Evolutionary conservation across 2,113 vertebrate species (phyloP), one percentile per base, ranked within the genome.

Genomic region (Coregonus clupeaformis): DNA sequence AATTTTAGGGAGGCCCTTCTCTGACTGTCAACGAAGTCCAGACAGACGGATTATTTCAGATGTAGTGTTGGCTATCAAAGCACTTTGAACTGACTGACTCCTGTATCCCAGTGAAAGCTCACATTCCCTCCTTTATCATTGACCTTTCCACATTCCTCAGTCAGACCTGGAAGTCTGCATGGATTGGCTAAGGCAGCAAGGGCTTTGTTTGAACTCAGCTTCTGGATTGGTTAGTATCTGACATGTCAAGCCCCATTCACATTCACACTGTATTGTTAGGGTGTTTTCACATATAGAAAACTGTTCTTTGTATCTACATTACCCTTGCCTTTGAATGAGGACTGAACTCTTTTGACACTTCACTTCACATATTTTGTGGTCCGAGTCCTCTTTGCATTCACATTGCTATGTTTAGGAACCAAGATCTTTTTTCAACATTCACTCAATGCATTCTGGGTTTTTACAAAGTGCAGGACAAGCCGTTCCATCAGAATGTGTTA

Each of bases 121-220:
- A 60, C 57, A 60, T 24, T 60, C 57, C 57, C n/a, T 60, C 52
- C 45, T 79, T 87, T 84, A 88, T 86, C 80, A 49, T 76, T 86
- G 86, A 89, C 88, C 85, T 88, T 83, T 86, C 84, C 79, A 86
- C 89, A 88, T 91, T 90, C 91, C 87, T 78, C 75, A 81, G 84
- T 75, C 84, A 82, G 85, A 78, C 59, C 68, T 86, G 84, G 74
- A 84, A 76, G 77, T 84, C 9, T 2, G 22, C 78, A 22, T 73
- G 82, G 24, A 91, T 91, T 90, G 90, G 89, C 86, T 80, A 72
- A 30, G 29, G 25, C 78, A 49, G 73, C 52, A 76, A 67, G 0
- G 71, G 83, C 89, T 89, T 89, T 90, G 87, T 91, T 90, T 88
- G 84, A 91, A 91, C 80, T 65, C 29, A 11, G 69, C 42, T 63